Evolutionary conservation across 2,888 invertebrate species (phyloP).

Genomic region (Yponomeuta malinellus): DNA sequence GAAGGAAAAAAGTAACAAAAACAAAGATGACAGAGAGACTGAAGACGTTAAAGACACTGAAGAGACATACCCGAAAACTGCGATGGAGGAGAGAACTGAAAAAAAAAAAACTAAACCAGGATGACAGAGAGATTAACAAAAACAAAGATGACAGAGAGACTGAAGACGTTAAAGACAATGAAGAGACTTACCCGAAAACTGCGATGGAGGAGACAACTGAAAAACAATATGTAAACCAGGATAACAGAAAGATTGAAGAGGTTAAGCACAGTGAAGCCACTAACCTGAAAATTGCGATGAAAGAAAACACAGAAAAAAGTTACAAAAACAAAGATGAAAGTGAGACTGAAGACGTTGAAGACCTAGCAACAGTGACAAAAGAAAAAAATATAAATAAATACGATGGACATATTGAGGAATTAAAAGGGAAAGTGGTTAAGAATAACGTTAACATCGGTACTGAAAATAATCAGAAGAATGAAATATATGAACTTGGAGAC

Average conservation of each 20-base stretch:
- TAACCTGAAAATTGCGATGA: conserved; percentile 4
- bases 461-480: background rate
- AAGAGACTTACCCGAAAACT: conserved; percentile 5
- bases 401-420: conserved; percentile 5
- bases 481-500: conserved; percentile 6
- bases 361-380: conserved; percentile 1
- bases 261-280: conserved; percentile 4
- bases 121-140: background rate
- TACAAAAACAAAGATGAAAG: conserved; percentile 4
- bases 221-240: background rate
- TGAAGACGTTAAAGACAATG: background rate
- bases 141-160: too few relatives aligned
- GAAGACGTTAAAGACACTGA: background rate
- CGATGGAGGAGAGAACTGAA: conserved; percentile 5
- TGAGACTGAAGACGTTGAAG: conserved; percentile 4
- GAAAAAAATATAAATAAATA: conserved; percentile 4
- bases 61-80: conserved; percentile 4
- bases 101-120: background rate
- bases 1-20: too few relatives aligned
- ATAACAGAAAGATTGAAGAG: background rate
- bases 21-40: too few relatives aligned
- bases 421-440: conserved; percentile 3
- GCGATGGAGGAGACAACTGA: conserved; percentile 5
- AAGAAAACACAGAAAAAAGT: background rate
- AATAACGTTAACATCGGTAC: background rate